phyloP scores from a whole-genome alignment of 2,888 invertebrate genomes.

The Deilephila porcellus region DNA sequence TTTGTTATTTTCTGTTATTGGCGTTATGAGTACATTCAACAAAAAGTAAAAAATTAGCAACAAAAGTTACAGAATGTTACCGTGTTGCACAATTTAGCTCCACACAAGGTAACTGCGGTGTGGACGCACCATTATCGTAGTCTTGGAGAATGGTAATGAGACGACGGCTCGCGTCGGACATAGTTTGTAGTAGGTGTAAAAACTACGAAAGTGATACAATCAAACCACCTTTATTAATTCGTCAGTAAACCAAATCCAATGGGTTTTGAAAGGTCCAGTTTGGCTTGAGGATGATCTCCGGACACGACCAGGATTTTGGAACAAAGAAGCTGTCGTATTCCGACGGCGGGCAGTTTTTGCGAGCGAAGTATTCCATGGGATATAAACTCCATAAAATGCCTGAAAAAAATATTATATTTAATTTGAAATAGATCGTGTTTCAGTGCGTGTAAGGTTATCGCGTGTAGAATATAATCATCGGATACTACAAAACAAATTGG shows the following conservation, averaged over 20 bases:
- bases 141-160: too few species aligned
- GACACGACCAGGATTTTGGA: conserved; percentile 80
- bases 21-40: too few species aligned
- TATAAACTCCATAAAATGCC: conserved; percentile 89
- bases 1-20: too few species aligned
- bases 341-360: conserved; percentile 88
- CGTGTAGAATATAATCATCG: too few species aligned
- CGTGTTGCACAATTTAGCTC: too few species aligned
- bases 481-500: too few species aligned
- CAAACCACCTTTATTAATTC: conserved; percentile 19
- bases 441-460: too few species aligned
- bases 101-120: too few species aligned
- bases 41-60: too few species aligned
- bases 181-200: neutral
- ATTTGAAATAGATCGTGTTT: neutral
- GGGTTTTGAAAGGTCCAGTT: conserved; percentile 79
- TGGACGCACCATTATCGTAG: too few species aligned
- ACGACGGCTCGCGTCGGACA: too few species aligned
- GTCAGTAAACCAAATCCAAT: conserved; percentile 53
- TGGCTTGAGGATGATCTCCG: conserved; percentile 72
- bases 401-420: conserved; percentile 46
- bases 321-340: conserved; percentile 74
- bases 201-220: neutral
- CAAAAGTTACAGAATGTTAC: too few species aligned
- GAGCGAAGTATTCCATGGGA: conserved; percentile 94